Conservation (phyloP, 2,113 vertebrate genomes). For the Hyperoodon ampullatus region DNA sequence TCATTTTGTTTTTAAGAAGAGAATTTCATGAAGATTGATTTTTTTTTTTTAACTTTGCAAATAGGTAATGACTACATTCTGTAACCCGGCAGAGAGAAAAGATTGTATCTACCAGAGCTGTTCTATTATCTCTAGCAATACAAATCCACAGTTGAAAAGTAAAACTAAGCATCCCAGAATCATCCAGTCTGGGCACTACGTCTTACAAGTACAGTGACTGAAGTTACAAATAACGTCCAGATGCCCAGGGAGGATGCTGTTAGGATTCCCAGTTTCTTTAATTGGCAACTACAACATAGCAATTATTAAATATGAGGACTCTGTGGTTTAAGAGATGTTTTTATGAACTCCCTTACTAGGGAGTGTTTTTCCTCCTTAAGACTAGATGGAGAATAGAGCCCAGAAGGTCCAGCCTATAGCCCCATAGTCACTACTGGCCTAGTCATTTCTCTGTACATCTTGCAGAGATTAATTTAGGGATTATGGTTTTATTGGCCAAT, state of each 20-base stretch:
- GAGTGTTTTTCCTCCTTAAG: neutral
- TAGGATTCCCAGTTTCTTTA: neutral
- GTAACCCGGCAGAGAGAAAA: neutral
- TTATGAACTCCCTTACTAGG: neutral
- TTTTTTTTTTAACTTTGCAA: neutral
- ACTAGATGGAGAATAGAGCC: neutral
- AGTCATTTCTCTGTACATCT: neutral
- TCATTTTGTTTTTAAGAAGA: neutral
- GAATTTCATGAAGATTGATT: neutral
- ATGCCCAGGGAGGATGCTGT: neutral
- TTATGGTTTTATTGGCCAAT: constrained; percentile 14
- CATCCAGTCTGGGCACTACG: neutral
- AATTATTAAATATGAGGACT: neutral
- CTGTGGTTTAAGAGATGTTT: neutral
- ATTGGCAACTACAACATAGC: neutral
- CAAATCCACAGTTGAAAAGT: constrained; percentile 29
- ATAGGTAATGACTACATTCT: neutral
- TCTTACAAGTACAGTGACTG: neutral
- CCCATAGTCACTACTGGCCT: neutral
- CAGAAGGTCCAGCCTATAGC: neutral
- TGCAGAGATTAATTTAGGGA: neutral
- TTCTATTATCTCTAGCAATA: neutral
- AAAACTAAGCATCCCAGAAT: neutral
- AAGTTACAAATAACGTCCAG: neutral
- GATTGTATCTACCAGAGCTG: neutral